A percentile compares a stretch with the other conserved stretches of the same genome.
Conservation (phyloP, 1,140 invertebrate genomes). For the Coenobita brevimanus region DNA sequence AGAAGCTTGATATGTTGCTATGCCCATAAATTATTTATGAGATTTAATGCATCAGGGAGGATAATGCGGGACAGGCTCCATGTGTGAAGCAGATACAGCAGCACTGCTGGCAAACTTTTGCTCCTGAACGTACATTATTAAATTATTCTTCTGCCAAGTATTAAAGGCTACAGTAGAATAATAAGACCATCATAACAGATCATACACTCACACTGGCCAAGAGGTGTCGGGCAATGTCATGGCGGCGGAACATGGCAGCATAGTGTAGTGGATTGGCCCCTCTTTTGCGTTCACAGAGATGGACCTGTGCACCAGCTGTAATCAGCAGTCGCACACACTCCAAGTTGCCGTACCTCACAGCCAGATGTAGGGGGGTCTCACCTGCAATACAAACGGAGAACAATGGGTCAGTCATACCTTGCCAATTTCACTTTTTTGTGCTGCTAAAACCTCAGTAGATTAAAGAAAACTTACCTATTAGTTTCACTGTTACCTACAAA, state of each 20-base stretch:
- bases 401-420: no score
- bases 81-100: no score
- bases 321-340: conserved; percentile 56
- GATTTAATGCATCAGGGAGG: no score
- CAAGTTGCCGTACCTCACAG: conserved; percentile 85
- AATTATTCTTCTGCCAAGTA: not conserved
- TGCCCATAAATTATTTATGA: no score
- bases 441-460: no score
- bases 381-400: conserved; percentile 48
- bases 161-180: not conserved
- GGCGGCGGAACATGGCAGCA: conserved; percentile 47
- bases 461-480: no score
- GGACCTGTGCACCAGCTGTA: conserved; percentile 61
- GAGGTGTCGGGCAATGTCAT: conserved; percentile 58
- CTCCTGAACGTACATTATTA: no score
- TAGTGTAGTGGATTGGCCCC: conserved; percentile 68
- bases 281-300: conserved; percentile 63
- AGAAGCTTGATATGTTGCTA: no score
- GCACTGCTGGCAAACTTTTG: no score
- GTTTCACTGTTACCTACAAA: no score
- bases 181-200: not conserved
- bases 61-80: no score
- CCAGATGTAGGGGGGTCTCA: conserved; percentile 88
- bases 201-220: conserved; percentile 58
- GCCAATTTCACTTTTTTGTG: no score